Conservation (phyloP, 2,888 invertebrate species). For the Coleophora flavipennella region DNA sequence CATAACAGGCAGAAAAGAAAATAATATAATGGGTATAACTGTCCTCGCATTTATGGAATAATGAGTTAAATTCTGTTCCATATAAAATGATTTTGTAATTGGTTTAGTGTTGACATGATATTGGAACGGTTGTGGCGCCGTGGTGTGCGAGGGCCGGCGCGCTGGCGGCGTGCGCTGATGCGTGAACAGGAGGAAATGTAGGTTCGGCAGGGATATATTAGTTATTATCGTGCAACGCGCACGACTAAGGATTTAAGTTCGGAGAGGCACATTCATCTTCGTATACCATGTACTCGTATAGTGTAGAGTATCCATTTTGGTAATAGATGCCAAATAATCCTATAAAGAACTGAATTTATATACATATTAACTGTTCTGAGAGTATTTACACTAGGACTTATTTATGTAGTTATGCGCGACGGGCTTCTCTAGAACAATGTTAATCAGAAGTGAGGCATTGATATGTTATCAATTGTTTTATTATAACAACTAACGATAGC, state of each 20-base stretch:
- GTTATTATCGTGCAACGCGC: conserved; percentile 32
- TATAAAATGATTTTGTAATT: conserved; percentile 26
- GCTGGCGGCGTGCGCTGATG: conserved; percentile 31
- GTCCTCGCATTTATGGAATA: too few relatives aligned
- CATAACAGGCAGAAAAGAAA: too few relatives aligned
- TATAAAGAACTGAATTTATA: conserved; percentile 73
- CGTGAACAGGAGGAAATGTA: conserved; percentile 58
- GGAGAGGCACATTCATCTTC: conserved; percentile 58
- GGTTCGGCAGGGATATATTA: conserved; percentile 60
- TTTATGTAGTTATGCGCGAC: conserved; percentile 46
- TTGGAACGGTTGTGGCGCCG: conserved; percentile 33
- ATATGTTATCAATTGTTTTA: conserved; percentile 24
- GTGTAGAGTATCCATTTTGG: conserved; percentile 63
- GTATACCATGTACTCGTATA: conserved; percentile 68
- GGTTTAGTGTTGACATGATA: conserved; percentile 28
- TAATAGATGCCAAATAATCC: conserved; percentile 72
- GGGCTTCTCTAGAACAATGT: conserved; percentile 24
- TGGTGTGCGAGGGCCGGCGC: conserved; percentile 19
- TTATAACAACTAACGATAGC: conserved; percentile 1
- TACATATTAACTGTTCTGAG: conserved; percentile 70
- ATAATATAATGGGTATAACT: too few relatives aligned
- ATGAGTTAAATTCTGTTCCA: conserved; percentile 30
- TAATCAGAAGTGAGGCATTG: conserved; percentile 24
- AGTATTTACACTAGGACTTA: conserved; percentile 63
- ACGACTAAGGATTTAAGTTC: conserved; percentile 45